These are phyloP conservation scores for Isichthys henryi DNA, from an alignment of 2,113 vertebrate genomes.

Conservation along the genomic window DNA sequence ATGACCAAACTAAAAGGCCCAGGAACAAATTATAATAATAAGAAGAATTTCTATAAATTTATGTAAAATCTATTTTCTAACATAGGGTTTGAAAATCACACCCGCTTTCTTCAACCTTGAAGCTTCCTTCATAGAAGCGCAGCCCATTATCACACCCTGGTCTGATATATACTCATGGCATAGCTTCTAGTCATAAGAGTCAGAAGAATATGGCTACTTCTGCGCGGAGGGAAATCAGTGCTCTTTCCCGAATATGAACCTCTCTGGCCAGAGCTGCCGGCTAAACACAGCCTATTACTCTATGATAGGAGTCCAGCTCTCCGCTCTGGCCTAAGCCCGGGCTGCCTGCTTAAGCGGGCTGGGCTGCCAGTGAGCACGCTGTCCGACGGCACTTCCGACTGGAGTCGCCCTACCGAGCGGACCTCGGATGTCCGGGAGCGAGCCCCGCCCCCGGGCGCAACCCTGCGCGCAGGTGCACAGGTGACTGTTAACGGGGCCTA, in stretches of 20 bases:
- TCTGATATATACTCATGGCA: not conserved
- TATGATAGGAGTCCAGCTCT: not conserved
- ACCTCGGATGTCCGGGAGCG: not conserved
- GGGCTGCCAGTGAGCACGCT: not conserved
- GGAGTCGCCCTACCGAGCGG: not conserved
- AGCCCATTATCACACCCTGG: too few species aligned
- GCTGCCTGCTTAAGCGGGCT: not conserved
- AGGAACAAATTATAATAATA: not conserved
- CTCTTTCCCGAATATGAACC: not conserved
- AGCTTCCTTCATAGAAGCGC: not conserved
- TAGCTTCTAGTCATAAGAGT: not conserved
- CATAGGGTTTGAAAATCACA: not conserved
- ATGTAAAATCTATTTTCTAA: not conserved
- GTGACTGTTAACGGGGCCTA: constrained; percentile 1
- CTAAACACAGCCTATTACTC: not conserved
- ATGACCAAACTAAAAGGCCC: not conserved
- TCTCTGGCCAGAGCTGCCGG: not conserved
- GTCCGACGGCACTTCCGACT: not conserved
- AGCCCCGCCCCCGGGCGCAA: not conserved
- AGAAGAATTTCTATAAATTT: not conserved
- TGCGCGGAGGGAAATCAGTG: not conserved
- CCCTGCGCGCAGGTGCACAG: not conserved
- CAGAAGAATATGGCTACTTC: not conserved
- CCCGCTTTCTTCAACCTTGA: not conserved
- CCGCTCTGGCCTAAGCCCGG: not conserved